Conservation (phyloP, 2,113 vertebrate species). For the Scolopax mira region DNA sequence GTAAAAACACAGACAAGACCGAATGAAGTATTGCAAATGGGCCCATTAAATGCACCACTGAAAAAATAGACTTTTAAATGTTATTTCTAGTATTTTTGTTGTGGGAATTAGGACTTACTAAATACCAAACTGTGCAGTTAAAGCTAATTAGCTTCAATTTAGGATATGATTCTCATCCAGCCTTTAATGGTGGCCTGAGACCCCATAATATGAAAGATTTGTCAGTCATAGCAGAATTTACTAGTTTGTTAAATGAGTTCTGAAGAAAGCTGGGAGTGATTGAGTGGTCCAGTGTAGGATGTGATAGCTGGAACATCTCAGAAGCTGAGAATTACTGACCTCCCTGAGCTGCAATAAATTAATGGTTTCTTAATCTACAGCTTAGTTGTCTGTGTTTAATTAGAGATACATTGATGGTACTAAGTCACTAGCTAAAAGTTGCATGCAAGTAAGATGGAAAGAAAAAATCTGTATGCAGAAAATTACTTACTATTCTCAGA, state of each 20-base stretch:
- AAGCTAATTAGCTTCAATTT: neutral
- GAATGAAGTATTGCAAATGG: neutral
- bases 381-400: neutral
- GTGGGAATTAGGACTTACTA: neutral
- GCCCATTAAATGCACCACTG: neutral
- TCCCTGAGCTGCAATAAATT: slow-evolving; percentile 18
- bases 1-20: neutral
- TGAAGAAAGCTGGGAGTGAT: neutral
- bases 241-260: neutral
- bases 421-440: neutral
- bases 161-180: neutral
- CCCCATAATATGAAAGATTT: neutral
- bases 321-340: neutral
- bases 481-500: neutral
- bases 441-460: neutral
- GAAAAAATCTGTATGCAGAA: neutral
- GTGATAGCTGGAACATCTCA: neutral
- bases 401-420: neutral
- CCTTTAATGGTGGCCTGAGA: neutral
- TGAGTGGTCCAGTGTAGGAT: neutral
- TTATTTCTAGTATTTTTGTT: neutral
- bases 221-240: neutral
- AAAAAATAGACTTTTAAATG: neutral
- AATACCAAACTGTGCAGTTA: neutral
- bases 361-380: neutral